These are phyloP conservation scores for Chionodraco myersi DNA, from an alignment of 2,113 vertebrate genomes.

Conservation along the genomic window DNA sequence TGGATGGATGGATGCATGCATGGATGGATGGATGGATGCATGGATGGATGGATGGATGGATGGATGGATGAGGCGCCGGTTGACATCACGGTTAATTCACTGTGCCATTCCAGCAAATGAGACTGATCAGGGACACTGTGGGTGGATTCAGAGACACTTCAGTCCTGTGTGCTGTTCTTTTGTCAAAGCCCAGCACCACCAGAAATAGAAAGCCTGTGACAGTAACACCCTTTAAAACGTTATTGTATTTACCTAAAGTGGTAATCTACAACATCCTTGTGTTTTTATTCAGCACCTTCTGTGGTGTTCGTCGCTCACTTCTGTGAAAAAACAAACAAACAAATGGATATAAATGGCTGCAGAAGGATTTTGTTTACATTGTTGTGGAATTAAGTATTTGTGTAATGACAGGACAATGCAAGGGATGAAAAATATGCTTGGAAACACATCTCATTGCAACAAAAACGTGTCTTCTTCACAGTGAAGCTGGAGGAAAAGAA, in stretches of 20 bases:
- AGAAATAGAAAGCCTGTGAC: slow-evolving; percentile 43
- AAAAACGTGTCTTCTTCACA: too few relatives aligned
- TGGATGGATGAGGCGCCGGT: neutral
- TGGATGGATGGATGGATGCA: neutral
- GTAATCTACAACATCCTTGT: slow-evolving; percentile 23
- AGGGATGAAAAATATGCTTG: neutral
- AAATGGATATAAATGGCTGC: slow-evolving; percentile 19
- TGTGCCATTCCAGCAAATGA: slow-evolving; percentile 45
- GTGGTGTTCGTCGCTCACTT: neutral
- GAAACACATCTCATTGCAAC: too few relatives aligned
- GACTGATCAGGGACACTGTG: slow-evolving; percentile 56
- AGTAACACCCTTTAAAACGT: slow-evolving; percentile 1
- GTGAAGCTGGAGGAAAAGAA: too few relatives aligned
- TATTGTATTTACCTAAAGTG: slow-evolving; percentile 25
- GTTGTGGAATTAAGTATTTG: slow-evolving; percentile 42
- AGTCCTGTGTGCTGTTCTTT: slow-evolving; percentile 39
- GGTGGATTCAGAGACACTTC: slow-evolving; percentile 64
- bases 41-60: neutral
- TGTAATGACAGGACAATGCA: slow-evolving; percentile 28
- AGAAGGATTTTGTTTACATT: slow-evolving; percentile 23
- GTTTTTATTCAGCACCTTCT: slow-evolving; percentile 2
- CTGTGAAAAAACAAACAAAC: neutral
- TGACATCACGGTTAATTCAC: slow-evolving; percentile 51
- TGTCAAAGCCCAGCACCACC: slow-evolving; percentile 36
- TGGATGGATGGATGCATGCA: neutral